A percentile compares a stretch with the other conserved stretches of the same genome.
Conservation (phyloP, 1,140 invertebrate species). For the Brachionus plicatilis region DNA sequence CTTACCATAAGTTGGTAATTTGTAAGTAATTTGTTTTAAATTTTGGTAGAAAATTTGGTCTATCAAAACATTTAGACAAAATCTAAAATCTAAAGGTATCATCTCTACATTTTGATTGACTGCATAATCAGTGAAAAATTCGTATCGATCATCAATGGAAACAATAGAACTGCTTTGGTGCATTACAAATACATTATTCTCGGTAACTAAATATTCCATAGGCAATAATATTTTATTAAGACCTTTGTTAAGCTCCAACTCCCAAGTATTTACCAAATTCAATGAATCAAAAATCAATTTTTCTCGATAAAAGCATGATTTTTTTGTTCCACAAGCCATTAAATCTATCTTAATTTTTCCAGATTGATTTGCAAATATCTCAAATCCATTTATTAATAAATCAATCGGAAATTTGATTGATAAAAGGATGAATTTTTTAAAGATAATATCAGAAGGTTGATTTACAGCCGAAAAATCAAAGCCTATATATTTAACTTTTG, state of each 20-base stretch:
- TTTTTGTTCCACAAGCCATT: neutral
- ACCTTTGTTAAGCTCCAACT: neutral
- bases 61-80: neutral
- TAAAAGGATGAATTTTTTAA: neutral
- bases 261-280: neutral
- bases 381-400: neutral
- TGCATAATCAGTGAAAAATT: neutral
- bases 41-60: neutral
- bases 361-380: neutral
- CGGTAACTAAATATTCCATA: neutral
- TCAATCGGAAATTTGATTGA: neutral
- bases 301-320: neutral
- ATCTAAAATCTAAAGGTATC: neutral
- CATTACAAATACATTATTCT: neutral
- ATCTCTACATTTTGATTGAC: neutral
- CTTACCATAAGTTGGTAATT: neutral
- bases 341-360: neutral
- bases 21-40: neutral
- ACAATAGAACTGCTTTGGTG: neutral
- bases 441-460: neutral
- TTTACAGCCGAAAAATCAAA: neutral
- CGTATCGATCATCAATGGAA: neutral
- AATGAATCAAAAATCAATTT: neutral
- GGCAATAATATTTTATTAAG: neutral
- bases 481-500: neutral